These are phyloP conservation scores for Ryuthela nishihirai DNA, from an alignment of 2,888 invertebrate species.

Conservation along the genomic window DNA sequence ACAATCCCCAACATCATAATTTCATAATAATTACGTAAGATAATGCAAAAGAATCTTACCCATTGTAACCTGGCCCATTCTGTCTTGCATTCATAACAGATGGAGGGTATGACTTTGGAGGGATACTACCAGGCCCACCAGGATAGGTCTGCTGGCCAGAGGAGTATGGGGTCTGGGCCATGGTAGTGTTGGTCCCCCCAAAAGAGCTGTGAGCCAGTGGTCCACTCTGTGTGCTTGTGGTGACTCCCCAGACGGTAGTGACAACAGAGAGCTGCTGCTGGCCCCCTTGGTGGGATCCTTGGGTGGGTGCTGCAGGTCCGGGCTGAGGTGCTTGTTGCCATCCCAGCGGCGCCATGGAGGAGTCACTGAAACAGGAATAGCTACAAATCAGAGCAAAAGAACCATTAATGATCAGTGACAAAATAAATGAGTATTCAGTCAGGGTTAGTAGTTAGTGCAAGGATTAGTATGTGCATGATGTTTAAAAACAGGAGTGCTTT, in stretches of 20 bases:
- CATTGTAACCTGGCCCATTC: conserved; percentile 36
- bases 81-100: conserved; percentile 15
- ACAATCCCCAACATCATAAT: too few relatives aligned
- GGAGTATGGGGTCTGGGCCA: conserved; percentile 55
- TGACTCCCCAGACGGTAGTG: conserved; percentile 58
- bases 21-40: not conserved
- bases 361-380: conserved; percentile 46
- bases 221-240: conserved; percentile 43
- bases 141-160: conserved; percentile 18
- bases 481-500: too few relatives aligned
- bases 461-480: too few relatives aligned
- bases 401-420: conserved; percentile 20
- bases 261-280: conserved; percentile 62
- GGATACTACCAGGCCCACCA: conserved; percentile 6
- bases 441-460: too few relatives aligned
- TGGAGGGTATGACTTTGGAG: conserved; percentile 15
- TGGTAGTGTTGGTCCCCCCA: conserved; percentile 58
- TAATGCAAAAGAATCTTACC: conserved; percentile 11
- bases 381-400: conserved; percentile 18
- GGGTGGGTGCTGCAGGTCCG: conserved; percentile 11
- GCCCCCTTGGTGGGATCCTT: conserved; percentile 35
- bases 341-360: conserved; percentile 46
- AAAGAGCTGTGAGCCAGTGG: conserved; percentile 41
- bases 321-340: conserved; percentile 38
- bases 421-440: conserved; percentile 24